Base-by-base conservation (phyloP, 2,888 invertebrate genomes). In the Schizotus pectinicornis region DNA sequence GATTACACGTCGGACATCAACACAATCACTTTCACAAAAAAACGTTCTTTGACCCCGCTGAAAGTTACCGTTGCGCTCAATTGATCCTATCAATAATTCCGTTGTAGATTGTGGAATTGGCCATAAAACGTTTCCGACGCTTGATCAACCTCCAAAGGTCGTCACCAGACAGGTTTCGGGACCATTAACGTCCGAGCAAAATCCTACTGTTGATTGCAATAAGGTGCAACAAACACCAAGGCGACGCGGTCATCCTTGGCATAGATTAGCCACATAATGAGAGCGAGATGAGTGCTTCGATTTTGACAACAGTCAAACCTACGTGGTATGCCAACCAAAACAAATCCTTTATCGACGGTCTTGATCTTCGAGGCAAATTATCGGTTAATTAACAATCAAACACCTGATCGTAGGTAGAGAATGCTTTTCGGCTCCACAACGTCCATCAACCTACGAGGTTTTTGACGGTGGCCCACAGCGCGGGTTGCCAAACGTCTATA, bases 31-130 rank as follows among this genome's bases (percentile, higher is more conserved):
- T 53, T 53, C 53, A 53, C 53, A 46, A 53, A 53, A 22, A 52
- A 53, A 53, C 46, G 53, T 53, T 53, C 53, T 46, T 53, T 52
- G 52, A 52, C 35, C 51, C 33, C 41, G 34, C 42, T 32, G 56
- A 56, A 56, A 50, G 50, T 56, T 56, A 37, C 55, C 49, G 55
- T 56, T 49, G 43, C 46, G 51, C 51, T 51, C 50, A 45, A 51
- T 32, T 39, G 41, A 51, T 56, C 34, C 45, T 49, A 37, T 36
- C 37, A 42, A 50, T 50, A 50, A 48, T 48, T 37, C 38, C 36
- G 36, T 47, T 30, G 35, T 35, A 30, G 7, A 22, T 22, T 11
- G 30, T 31, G 12, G 12, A 32, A 11, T 32, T 46, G 46, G 22
- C 34, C 35, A 9, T 2, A 46, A 22, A 39, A 43, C 32, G 50